Evolutionary conservation across 2,888 invertebrate species (phyloP), one percentile per base, ranked within the genome.

Genomic region (Gandaritis pyraliata): DNA sequence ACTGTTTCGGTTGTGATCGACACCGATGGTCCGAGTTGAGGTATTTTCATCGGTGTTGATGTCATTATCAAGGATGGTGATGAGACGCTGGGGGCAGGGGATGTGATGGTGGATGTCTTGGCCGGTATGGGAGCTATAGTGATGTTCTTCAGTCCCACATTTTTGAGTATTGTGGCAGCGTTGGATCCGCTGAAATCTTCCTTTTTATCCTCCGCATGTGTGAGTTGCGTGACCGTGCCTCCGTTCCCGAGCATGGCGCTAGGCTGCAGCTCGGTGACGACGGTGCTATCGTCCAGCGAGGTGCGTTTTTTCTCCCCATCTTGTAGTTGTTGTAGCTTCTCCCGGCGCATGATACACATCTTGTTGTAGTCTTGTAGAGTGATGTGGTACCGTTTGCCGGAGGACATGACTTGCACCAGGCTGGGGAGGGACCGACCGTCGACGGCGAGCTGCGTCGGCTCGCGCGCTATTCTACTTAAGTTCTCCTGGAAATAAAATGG

Each of bases 361-460:
- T 96, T 95, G 83, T 96, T 96, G 85, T 96, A 96, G 76, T 96
- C 96, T 52, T 95, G 94, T 38, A 96, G 93, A 2, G 96, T 96
- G 72, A 96, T 95, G 80, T 96, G 95, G 83, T 95, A 96, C 0
- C 96, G 95, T 75, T 95, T 95, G n/a, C 96, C 96, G 0, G 95
- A 95, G 0, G 96, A 95, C 78, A 95, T 94, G 0, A 95, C 95
- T 75, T 96, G 95, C n/a, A 96, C 95, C 18, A 95, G 86, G 59
- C 94, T 94, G 3, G 94, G 94, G 68, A 94, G 82, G 45, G 90
- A 89, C 52, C 93, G 92, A 0, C 93, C 94, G 76, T 94, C 94
- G 1, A 92, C 94, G 0, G 93, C 95, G 69, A 93, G 86, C 72
- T 94, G 94, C 0, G 93, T 87, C 1, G 92, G 89, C 68, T 93